A percentile compares a stretch with the other conserved stretches of the same genome.
Evolutionary conservation across 2,888 invertebrate species (phyloP).

Genomic region (Apomyelois bistriatella): DNA sequence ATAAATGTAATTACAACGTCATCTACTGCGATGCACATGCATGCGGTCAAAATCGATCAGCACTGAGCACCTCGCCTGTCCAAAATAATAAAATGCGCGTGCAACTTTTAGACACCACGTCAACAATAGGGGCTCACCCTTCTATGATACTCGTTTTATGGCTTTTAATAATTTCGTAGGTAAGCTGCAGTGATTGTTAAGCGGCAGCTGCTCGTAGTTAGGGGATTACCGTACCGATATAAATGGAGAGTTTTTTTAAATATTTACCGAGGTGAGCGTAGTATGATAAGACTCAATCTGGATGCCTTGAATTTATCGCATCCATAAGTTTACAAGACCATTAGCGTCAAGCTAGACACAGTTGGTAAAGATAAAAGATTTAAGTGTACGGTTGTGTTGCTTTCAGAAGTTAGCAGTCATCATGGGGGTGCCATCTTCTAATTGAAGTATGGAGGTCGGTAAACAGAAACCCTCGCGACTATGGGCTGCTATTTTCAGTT

Average conservation of each 20-base stretch:
- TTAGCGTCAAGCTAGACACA: neutral
- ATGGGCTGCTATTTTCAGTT: too few relatives aligned
- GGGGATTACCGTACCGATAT: slow-evolving; percentile 63
- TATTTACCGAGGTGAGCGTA: slow-evolving; percentile 42
- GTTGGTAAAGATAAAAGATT: neutral
- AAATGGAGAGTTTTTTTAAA: slow-evolving; percentile 44
- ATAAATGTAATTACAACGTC: too few relatives aligned
- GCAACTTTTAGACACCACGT: slow-evolving; percentile 64
- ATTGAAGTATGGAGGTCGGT: too few relatives aligned
- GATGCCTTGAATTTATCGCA: slow-evolving; percentile 16
- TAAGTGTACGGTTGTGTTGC: too few relatives aligned
- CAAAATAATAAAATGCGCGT: slow-evolving; percentile 65
- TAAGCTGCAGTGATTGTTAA: slow-evolving; percentile 75
- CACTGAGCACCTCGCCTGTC: slow-evolving; percentile 58
- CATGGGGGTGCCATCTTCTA: too few relatives aligned
- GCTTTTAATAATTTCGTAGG: slow-evolving; percentile 76
- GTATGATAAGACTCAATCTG: slow-evolving; percentile 42
- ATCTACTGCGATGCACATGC: slow-evolving; percentile 23
- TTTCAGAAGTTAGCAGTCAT: too few relatives aligned
- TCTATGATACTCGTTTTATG: slow-evolving; percentile 73
- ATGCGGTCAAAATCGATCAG: slow-evolving; percentile 51
- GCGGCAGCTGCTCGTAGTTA: slow-evolving; percentile 65
- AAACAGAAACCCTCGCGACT: too few relatives aligned
- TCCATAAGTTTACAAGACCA: neutral
- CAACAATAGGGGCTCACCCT: slow-evolving; percentile 73